These are phyloP conservation scores for Cossypha heuglini DNA, from an alignment of 2,797 vertebrate genomes.

Conservation along the genomic window DNA sequence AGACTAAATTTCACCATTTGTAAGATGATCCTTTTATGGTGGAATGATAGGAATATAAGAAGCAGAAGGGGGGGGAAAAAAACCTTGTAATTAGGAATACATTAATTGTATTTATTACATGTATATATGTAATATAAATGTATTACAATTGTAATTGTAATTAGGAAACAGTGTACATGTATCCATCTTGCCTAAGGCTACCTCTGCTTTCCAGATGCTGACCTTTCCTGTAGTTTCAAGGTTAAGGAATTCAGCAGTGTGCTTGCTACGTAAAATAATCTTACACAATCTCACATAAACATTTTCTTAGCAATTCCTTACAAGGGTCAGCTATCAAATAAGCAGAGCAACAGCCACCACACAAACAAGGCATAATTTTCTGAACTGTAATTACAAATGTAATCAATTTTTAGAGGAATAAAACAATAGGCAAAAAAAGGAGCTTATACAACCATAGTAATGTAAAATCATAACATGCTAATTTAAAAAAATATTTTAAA, in stretches of 20 bases:
- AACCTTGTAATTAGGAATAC: background rate
- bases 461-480: background rate
- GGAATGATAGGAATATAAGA: background rate
- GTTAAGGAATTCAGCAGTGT: constrained; percentile 4
- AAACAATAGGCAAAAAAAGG: background rate
- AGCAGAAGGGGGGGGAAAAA: rapidly evolving
- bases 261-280: background rate
- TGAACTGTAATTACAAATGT: background rate
- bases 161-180: background rate
- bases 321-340: background rate
- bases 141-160: no score
- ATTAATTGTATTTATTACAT: no score
- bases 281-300: constrained; percentile 48
- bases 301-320: constrained; percentile 1
- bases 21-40: background rate
- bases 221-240: constrained; percentile 46
- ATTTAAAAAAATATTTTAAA: background rate
- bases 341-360: background rate
- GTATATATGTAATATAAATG: no score
- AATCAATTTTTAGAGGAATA: background rate
- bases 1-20: background rate
- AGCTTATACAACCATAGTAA: background rate
- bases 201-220: constrained; percentile 14
- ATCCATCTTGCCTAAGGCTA: background rate
- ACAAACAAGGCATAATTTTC: background rate